phyloP scores from a whole-genome alignment of 2,797 vertebrate species.

The Argentina silus region DNA sequence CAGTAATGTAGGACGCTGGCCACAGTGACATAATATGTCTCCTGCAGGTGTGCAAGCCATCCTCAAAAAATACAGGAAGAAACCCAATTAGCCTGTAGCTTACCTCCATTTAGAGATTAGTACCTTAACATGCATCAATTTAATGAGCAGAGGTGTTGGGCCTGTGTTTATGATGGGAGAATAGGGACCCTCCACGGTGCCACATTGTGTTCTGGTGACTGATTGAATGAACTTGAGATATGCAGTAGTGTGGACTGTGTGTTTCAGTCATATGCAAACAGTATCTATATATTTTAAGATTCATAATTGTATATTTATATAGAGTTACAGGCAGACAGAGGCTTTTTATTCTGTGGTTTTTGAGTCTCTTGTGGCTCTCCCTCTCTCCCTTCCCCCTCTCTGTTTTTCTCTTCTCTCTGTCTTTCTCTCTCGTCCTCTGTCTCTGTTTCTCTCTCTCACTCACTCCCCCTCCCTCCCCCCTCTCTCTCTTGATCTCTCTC shows the following conservation, averaged over 20 bases:
- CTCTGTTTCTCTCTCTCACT: conserved; percentile 47
- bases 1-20: conserved; percentile 64
- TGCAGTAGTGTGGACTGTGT: conserved; percentile 57
- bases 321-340: conserved; percentile 76
- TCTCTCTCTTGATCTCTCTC: conserved; percentile 58
- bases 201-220: conserved; percentile 65
- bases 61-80: conserved; percentile 5
- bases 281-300: conserved; percentile 70
- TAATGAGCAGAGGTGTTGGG: conserved; percentile 58
- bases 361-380: conserved; percentile 80
- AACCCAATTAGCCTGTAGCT: conserved; percentile 16
- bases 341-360: conserved; percentile 81
- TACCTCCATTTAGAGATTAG: conserved; percentile 43
- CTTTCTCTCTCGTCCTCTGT: conserved; percentile 70
- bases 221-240: conserved; percentile 74
- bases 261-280: conserved; percentile 62
- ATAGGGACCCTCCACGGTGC: conserved; percentile 63
- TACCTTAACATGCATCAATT: conserved; percentile 65
- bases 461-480: conserved; percentile 43
- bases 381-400: conserved; percentile 77
- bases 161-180: conserved; percentile 56
- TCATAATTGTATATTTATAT: conserved; percentile 79
- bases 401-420: conserved; percentile 76
- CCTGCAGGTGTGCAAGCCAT: neutral
- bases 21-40: conserved; percentile 27